Evolutionary conservation across 1,140 invertebrate species (phyloP), one percentile per base, ranked within the genome.

Genomic region (Temnothorax longispinosus): DNA sequence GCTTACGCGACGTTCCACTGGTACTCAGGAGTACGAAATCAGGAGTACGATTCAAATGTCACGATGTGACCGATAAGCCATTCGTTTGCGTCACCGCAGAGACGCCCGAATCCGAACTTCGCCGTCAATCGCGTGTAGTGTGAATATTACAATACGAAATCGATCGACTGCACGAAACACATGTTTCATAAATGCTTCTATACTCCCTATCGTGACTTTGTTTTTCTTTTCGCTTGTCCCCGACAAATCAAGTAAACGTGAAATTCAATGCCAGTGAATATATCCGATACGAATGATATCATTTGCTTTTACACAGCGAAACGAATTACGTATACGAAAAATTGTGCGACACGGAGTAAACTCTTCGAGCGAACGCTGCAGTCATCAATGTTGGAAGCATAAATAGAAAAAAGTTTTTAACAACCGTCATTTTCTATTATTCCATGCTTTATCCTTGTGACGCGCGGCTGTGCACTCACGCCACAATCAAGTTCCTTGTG

Each of bases 91-190:
- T 74, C 27, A 74, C 21, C 50, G 27, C 67, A 56, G 18, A 84
- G 41, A 82, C 44, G 27, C 47, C 47, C 18, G 69, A 60, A 84
- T 75, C 11, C 32, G 54, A 84, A 84, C 18, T 60, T 60, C 6
- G 69, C 54, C 56, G n/a, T 74, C 80, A 84, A 84, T 82, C 50
- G 80, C 80, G 54, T 47, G 80, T 74, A 62, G 67, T 10, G 80
- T 60, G 54, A 84, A 84, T 75, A 82, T 75, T 50, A 75, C 41
- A 50, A 84, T 74, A 60, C 18, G n/a, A 38, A 52, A 74, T 84
- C 80, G 80, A 84, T 75, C 80, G 78, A 6, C 8, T 47, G 38
- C 69, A 38, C 52, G 52, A 47, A 54, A 58, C 62, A 89, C 77
- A 58, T 72, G 89, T 47, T 60, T 74, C 65, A 44, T 52, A 62